Evolutionary conservation across 2,797 vertebrate species (phyloP), one percentile per base, ranked within the genome.

Genomic region (Smutsia temminckii): DNA sequence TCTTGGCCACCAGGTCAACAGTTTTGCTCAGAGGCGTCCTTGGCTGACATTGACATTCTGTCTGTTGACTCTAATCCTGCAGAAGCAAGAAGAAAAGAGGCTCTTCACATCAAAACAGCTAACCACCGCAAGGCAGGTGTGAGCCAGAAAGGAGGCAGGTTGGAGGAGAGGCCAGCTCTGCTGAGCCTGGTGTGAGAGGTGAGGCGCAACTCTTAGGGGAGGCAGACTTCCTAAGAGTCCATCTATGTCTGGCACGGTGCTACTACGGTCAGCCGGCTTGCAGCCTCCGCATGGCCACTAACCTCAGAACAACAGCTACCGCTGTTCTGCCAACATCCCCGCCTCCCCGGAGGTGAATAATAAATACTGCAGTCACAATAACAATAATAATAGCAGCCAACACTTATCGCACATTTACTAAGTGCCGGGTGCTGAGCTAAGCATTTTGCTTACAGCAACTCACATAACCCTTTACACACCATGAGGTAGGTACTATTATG

Each of bases 321-420:
- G 16, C 74, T 17, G 12, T 10, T 7, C 8, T 3, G 13, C 64
- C 68, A 21, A 4, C 11, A 1, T 23, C 20, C 32, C 78, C 14
- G 2, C 7, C 10, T 46, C 46, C 46, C 46, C 46, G 21, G 23
- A 6, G 34, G 12, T 17, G 0, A 21, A 1, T 25, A 23, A 23
- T 7, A 20, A 32, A 2, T 2, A 10, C 14, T 42, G 37, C 1
- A 2, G 0, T 14, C 37, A 10, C 57, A 25, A 6, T 16, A 16
- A 69, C 29, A n/a, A 10, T 2, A 18, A 5, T 1, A n/a, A 57
- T 6, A 40, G 79, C 51, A 25, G 12, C 32, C 51, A 37, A 4
- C 7, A 2, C 1, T 17, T 32, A 16, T 1, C 18, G 53, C 23
- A 20, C 5, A 0, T 6, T 10, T 32, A 21, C 69, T 23, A 5